Conservation (phyloP, 2,113 vertebrate genomes). For the Blennius ocellaris region DNA sequence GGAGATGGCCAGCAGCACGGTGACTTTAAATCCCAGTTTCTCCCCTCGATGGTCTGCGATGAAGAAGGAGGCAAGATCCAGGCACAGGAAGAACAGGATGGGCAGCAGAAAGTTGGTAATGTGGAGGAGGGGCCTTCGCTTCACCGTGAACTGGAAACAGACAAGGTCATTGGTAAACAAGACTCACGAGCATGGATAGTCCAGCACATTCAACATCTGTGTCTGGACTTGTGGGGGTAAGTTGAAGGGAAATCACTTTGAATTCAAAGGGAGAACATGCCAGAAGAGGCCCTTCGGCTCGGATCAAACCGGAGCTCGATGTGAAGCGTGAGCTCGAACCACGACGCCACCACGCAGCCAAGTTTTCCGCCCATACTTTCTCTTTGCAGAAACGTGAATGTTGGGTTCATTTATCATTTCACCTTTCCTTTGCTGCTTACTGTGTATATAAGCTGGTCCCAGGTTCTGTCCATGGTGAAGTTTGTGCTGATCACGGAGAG, state of each 20-base stretch:
- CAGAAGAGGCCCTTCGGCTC: no score
- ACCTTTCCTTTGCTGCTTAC: constrained; percentile 26
- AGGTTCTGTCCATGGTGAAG: background rate
- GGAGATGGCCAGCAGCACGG: constrained; percentile 78
- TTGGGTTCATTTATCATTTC: background rate
- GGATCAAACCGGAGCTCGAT: no score
- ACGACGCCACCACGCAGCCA: no score
- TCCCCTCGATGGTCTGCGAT: constrained; percentile 82
- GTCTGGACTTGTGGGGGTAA: no score
- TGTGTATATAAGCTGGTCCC: constrained; percentile 69
- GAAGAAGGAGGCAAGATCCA: constrained; percentile 84
- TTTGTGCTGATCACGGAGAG: constrained; percentile 47
- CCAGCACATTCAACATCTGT: background rate
- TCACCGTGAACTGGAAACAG: constrained; percentile 78
- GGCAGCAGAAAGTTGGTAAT: constrained; percentile 86
- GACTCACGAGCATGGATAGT: background rate
- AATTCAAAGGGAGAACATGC: no score
- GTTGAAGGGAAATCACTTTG: no score
- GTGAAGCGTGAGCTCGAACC: no score
- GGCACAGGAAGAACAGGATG: constrained; percentile 79
- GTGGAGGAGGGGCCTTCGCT: constrained; percentile 81
- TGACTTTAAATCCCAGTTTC: constrained; percentile 83
- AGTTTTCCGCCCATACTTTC: no score
- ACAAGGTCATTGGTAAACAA: background rate
- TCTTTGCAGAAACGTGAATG: no score